Percentiles rank a stretch among this genome's conserved stretches.
Conservation (phyloP, 1,140 invertebrate genomes). For the Polyergus mexicanus region DNA sequence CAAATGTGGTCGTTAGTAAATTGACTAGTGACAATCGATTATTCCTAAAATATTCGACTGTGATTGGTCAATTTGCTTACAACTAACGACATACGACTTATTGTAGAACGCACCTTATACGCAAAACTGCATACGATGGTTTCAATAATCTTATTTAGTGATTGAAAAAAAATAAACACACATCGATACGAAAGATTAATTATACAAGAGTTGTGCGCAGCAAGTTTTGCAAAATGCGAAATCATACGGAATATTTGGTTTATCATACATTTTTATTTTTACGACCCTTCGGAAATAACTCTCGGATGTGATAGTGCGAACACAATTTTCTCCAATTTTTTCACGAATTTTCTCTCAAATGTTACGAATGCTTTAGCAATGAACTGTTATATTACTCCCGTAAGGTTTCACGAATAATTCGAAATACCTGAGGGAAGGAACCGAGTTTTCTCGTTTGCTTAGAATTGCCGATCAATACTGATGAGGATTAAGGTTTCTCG, state of each 20-base stretch:
- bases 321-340: too few relatives aligned
- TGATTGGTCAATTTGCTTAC: too few relatives aligned
- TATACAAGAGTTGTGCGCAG: not conserved
- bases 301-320: constrained; percentile 12
- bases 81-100: too few relatives aligned
- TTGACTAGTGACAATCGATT: too few relatives aligned
- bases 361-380: not conserved
- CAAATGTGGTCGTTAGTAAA: too few relatives aligned
- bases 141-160: too few relatives aligned
- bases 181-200: not conserved
- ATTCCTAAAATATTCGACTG: too few relatives aligned
- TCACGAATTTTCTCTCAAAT: not conserved
- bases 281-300: not conserved
- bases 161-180: not conserved
- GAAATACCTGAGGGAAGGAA: not conserved
- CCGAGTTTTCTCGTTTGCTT: constrained; percentile 46
- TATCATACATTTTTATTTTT: not conserved
- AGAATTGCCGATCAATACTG: constrained; percentile 49
- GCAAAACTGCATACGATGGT: too few relatives aligned
- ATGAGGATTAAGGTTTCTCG: constrained; percentile 44
- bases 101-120: too few relatives aligned
- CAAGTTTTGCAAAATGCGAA: not conserved
- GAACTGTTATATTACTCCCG: constrained; percentile 8
- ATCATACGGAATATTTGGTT: not conserved
- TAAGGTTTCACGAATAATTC: constrained; percentile 64